Evolutionary conservation across 2,797 vertebrate species (phyloP), one percentile per base, ranked within the genome.

Genomic region (Enteromius mattozi): DNA sequence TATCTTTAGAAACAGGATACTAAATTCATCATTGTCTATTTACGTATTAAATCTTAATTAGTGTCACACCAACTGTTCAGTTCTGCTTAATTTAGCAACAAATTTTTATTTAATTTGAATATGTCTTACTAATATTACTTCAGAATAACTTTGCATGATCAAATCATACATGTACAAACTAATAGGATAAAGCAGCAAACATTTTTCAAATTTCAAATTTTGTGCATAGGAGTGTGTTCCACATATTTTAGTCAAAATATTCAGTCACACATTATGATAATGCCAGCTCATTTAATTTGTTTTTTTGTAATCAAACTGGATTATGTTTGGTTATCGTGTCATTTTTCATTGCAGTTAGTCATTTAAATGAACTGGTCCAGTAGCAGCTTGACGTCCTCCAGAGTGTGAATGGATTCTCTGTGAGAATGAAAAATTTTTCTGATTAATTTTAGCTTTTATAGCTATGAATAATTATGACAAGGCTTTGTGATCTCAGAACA

Each of bases 401-500:
- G 21, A 4, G 49, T 70, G n/a, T 69, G 35, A 71, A 81, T 40
- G 66, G 9, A 56, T 69, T n/a, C 65, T 81, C 45, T 80, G 7
- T 30, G 5, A 71, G 66, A 42, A 56, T 40, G 51, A 69, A 54
- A 51, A 51, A 9, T n/a, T 30, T 30, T 17, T 56, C 35, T 27
- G 49, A 71, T 71, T 70, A 71, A 51, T 51, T 65, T 49, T 8
- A 82, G 19, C 70, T 65, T 63, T 82, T 14, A 49, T 14, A 49
- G 14, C 59, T 65, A 30, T 56, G 47, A 49, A 51, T 75, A 79
- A 72, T 40, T 35, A 71, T 27, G 19, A 54, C 35, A 61, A n/a
- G 42, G 42, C 33, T 33, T 80, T 83, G 54, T 81, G 61, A 70
- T 69, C 42, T 59, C 21, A 35, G 69, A 85, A 72, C 33, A 56